Conservation (phyloP, 2,113 vertebrate genomes). For the Spilogale gracilis region DNA sequence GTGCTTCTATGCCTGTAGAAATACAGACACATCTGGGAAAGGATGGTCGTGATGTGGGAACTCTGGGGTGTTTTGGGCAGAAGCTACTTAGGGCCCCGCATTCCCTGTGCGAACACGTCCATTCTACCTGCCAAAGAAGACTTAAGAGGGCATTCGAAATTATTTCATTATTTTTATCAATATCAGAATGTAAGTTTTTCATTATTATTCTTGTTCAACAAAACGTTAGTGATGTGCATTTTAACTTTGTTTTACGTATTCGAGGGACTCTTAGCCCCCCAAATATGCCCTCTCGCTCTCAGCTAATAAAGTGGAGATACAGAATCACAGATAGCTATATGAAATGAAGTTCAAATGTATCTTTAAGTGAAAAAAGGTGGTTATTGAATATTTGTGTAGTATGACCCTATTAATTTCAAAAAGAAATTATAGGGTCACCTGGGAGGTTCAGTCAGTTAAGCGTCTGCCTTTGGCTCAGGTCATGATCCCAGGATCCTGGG, state of each 20-base stretch:
- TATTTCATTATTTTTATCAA: not conserved
- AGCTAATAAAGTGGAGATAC: not conserved
- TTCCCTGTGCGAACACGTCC: too few species aligned
- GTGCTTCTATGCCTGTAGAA: not conserved
- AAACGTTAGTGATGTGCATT: not conserved
- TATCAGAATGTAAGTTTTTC: not conserved
- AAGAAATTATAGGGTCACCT: not conserved
- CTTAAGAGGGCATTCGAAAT: not conserved
- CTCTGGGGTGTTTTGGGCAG: not conserved
- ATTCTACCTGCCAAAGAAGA: not conserved
- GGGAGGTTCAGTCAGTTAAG: too few species aligned
- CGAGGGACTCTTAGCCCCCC: not conserved
- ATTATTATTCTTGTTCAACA: not conserved
- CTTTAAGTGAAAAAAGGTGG: not conserved
- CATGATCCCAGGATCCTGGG: too few species aligned
- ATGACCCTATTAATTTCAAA: not conserved
- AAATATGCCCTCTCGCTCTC: not conserved
- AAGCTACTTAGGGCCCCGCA: too few species aligned
- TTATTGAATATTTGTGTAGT: not conserved
- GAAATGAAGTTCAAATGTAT: not conserved
- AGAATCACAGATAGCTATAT: not conserved
- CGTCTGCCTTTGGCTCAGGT: too few species aligned
- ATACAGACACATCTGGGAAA: not conserved
- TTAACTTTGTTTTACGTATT: not conserved
- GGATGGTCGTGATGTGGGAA: not conserved